These are phyloP conservation scores for Lymantria monacha DNA, from an alignment of 2,888 invertebrate species.

Conservation along the genomic window DNA sequence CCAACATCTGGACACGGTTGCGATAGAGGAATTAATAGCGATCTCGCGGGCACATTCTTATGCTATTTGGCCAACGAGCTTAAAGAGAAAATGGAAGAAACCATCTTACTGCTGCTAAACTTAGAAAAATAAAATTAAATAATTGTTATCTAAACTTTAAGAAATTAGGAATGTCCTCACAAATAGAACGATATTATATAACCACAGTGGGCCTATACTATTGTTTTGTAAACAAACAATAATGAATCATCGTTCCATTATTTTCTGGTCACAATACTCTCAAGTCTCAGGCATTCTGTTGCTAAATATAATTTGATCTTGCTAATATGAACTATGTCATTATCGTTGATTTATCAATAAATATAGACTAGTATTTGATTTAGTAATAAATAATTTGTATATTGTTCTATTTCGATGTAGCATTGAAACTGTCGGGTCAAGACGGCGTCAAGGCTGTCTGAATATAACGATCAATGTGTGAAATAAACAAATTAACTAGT, in stretches of 20 bases:
- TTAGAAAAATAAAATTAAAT: too few species aligned
- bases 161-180: too few species aligned
- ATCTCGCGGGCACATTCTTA: too few species aligned
- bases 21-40: too few species aligned
- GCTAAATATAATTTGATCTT: conserved; percentile 22
- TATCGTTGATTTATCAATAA: conserved; percentile 8
- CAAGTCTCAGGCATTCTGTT: conserved; percentile 29
- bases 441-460: conserved; percentile 46
- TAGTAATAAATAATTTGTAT: conserved; percentile 9
- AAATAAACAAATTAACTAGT: conserved; percentile 31
- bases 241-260: conserved; percentile 34
- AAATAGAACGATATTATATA: too few species aligned
- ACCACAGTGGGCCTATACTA: not conserved
- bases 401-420: conserved; percentile 40
- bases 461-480: conserved; percentile 33
- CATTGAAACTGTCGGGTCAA: conserved; percentile 44
- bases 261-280: conserved; percentile 31
- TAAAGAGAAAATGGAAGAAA: too few species aligned
- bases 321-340: conserved; percentile 18
- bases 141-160: too few species aligned
- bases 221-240: conserved; percentile 37
- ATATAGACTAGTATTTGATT: conserved; percentile 8
- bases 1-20: too few species aligned
- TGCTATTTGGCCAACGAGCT: too few species aligned
- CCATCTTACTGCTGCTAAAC: too few species aligned